These are phyloP conservation scores for Xanthia icteritia DNA, from an alignment of 2,888 invertebrate genomes.

Conservation along the genomic window DNA sequence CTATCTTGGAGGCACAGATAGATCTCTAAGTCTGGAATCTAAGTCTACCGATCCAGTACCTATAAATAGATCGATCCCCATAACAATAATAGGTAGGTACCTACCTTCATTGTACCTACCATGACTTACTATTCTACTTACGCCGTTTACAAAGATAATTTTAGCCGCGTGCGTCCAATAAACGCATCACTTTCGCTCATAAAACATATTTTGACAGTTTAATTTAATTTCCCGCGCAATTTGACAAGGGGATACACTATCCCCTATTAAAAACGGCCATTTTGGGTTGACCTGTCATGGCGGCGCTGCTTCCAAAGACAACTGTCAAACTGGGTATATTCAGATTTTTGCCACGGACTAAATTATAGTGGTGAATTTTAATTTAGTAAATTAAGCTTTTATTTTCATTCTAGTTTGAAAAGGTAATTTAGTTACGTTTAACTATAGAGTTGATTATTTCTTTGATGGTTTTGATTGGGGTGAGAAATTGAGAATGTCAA, in stretches of 20 bases:
- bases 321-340: conserved; percentile 17
- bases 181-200: conserved; percentile 43
- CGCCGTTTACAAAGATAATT: conserved; percentile 43
- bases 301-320: background rate
- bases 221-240: conserved; percentile 67
- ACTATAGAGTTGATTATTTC: conserved; percentile 46
- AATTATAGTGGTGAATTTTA: conserved; percentile 17
- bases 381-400: conserved; percentile 43
- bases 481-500: conserved; percentile 23
- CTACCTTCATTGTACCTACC: background rate
- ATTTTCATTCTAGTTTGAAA: conserved; percentile 51
- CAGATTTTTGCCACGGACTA: background rate
- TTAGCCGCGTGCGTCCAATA: conserved; percentile 61
- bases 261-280: conserved; percentile 22
- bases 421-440: conserved; percentile 53
- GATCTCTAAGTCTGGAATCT: background rate
- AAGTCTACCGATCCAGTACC: background rate
- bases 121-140: conserved; percentile 30
- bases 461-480: conserved; percentile 46
- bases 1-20: too few relatives aligned
- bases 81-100: background rate
- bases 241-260: conserved; percentile 53
- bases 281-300: conserved; percentile 37
- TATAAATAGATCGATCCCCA: too few relatives aligned
- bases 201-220: conserved; percentile 74